Base-by-base conservation (phyloP, 2,113 vertebrate species). In the Archilochus colubris region DNA sequence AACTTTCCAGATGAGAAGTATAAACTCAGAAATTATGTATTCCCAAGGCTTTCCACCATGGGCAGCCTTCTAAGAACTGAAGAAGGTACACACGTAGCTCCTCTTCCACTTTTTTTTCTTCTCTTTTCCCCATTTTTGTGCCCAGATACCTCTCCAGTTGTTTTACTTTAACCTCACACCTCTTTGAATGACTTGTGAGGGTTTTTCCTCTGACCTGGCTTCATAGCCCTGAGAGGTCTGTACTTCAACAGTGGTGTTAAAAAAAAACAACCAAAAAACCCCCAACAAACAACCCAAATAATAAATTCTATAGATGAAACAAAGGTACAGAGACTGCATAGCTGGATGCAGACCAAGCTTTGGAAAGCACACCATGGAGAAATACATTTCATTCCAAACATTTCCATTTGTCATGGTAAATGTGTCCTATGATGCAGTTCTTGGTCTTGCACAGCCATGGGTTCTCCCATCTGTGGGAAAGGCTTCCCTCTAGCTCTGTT, bases 381-480 rank as follows among this genome's bases (percentile, higher is more conserved):
- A 84, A 63, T 3, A 67, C 2, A 9, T 27, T 40, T 73, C 4
- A 4, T 48, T 36, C 51, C 62, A 48, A 44, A 33, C 20, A 28
- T 15, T 78, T 30, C 72, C 55, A 79, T 18, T 46, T 20, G 21
- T 28, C 10, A 8, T 3, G 19, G 36, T 27, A 80, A 69, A n/a
- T 0, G 9, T 3, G 3, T 13, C 27, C 63, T 9, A 3, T 0
- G 17, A 28, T 17, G 3, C 4, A 48, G 19, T 5, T 16, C 20
- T 63, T 12, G 16, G 17, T 51, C 64, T 43, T 58, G 46, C 0
- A 1, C 23, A 12, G 24, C 31, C n/a, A 21, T 0, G 1, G 30
- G 55, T 59, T 54, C 50, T 54, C 59, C 14, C 17, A 14, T 33
- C 55, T 40, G 19, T 28, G 19, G 38, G 9, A 63, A 67, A 33